Evolutionary conservation across 1,140 invertebrate genomes (phyloP).

Genomic region (Cydia splendana): DNA sequence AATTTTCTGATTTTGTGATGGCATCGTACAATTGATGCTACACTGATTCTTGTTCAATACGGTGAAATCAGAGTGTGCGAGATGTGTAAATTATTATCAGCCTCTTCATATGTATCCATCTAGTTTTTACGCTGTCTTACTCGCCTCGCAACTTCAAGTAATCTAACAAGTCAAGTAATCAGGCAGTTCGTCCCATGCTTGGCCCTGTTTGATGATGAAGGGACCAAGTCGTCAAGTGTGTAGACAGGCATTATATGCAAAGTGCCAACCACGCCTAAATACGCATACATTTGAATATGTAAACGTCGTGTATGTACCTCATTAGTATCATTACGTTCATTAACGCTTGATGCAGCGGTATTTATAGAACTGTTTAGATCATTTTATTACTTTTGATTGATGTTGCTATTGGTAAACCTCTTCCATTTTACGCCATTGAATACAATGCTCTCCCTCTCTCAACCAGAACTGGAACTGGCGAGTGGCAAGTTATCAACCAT

Average conservation of each 20-base stretch:
- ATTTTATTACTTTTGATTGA: neutral
- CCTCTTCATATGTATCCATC: neutral
- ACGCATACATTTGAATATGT: slow-evolving; percentile 33
- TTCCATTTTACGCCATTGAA: too few relatives aligned
- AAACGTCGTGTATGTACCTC: slow-evolving; percentile 26
- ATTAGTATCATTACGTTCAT: slow-evolving; percentile 10
- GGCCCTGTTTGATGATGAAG: neutral
- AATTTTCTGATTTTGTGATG: too few relatives aligned
- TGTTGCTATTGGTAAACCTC: neutral
- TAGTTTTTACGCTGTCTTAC: neutral
- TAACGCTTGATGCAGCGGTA: neutral
- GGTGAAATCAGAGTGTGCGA: slow-evolving; percentile 1
- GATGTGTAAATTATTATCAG: neutral
- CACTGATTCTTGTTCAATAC: neutral
- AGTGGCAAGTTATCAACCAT: too few relatives aligned
- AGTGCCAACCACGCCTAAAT: slow-evolving; percentile 26
- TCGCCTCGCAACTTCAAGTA: slow-evolving; percentile 8
- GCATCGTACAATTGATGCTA: neutral
- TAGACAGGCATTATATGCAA: slow-evolving; percentile 24
- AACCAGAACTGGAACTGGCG: too few relatives aligned
- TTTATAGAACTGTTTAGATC: neutral
- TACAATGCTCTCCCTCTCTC: too few relatives aligned
- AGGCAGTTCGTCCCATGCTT: neutral
- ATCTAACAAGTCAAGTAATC: slow-evolving; percentile 16
- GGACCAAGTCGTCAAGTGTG: neutral